A percentile compares a stretch with the other conserved stretches of the same genome.
Conservation (phyloP, 1,140 invertebrate genomes). For the Drosophila pseudoobscura region DNA sequence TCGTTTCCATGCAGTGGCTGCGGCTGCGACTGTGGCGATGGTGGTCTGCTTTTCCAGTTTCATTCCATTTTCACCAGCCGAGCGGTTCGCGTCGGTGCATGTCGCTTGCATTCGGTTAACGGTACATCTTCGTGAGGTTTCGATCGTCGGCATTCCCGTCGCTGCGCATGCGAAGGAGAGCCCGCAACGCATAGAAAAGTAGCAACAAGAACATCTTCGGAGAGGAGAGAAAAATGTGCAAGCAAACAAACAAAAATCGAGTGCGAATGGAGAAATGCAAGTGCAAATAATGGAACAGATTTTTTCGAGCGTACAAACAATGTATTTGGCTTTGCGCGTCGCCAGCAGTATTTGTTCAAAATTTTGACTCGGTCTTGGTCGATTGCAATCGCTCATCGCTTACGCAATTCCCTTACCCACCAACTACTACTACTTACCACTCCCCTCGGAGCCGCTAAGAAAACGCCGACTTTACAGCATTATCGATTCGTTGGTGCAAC, state of each 20-base stretch:
- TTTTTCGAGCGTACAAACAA: slow-evolving; percentile 3
- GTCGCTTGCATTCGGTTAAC: background rate
- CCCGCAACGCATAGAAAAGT: slow-evolving; percentile 26
- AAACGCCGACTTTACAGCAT: slow-evolving; percentile 61
- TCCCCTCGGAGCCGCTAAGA: slow-evolving; percentile 21
- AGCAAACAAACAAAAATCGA: slow-evolving; percentile 35
- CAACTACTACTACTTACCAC: slow-evolving; percentile 11
- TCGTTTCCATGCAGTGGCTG: no score
- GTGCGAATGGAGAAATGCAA: slow-evolving; percentile 44
- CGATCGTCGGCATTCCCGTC: slow-evolving; percentile 16
- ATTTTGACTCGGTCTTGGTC: slow-evolving; percentile 30
- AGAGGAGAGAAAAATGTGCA: background rate
- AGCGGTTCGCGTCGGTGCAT: no score
- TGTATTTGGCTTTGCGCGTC: slow-evolving; percentile 42
- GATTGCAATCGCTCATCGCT: slow-evolving; percentile 47
- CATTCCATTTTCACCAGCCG: no score
- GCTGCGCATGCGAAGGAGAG: slow-evolving; percentile 62
- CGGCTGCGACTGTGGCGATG: no score
- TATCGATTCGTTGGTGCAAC: slow-evolving; percentile 55
- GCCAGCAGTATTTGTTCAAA: slow-evolving; percentile 59
- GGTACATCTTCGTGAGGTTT: background rate
- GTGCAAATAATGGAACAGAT: slow-evolving; percentile 41
- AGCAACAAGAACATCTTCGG: slow-evolving; percentile 33
- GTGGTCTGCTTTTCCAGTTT: no score
- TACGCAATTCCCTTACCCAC: slow-evolving; percentile 53